Evolutionary conservation across 2,113 vertebrate species (phyloP).

Genomic region (Callopanchax toddi): DNA sequence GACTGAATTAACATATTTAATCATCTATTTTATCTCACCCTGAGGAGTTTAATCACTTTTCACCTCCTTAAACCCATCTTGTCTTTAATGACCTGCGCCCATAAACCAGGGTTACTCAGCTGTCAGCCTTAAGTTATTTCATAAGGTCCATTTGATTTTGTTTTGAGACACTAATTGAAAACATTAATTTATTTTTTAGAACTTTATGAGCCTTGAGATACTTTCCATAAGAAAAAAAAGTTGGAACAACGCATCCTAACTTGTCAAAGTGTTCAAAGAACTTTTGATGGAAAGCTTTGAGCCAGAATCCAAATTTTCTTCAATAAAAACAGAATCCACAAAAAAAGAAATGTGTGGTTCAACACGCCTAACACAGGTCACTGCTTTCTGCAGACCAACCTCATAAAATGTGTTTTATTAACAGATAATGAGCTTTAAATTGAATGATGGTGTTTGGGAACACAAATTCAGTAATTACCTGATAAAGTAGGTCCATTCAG

Average conservation of each 20-base stretch:
- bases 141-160: conserved; percentile 5
- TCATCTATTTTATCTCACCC: conserved; percentile 34
- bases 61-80: conserved; percentile 22
- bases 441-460: neutral
- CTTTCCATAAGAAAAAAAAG: conserved; percentile 11
- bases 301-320: neutral
- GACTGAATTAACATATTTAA: conserved; percentile 31
- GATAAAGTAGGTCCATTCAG: neutral
- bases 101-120: conserved; percentile 18
- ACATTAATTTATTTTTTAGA: conserved; percentile 6
- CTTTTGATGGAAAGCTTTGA: neutral
- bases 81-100: conserved; percentile 22
- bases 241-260: neutral
- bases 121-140: conserved; percentile 30
- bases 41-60: conserved; percentile 37
- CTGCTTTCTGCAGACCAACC: neutral
- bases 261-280: neutral
- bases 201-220: conserved; percentile 21
- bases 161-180: conserved; percentile 41
- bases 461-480: neutral
- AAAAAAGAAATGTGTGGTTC: neutral
- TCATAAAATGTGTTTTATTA: neutral
- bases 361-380: too few species aligned
- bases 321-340: neutral
- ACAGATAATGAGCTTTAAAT: neutral